phyloP scores from a whole-genome alignment of 2,113 vertebrate genomes.

The Hassar affinis region DNA sequence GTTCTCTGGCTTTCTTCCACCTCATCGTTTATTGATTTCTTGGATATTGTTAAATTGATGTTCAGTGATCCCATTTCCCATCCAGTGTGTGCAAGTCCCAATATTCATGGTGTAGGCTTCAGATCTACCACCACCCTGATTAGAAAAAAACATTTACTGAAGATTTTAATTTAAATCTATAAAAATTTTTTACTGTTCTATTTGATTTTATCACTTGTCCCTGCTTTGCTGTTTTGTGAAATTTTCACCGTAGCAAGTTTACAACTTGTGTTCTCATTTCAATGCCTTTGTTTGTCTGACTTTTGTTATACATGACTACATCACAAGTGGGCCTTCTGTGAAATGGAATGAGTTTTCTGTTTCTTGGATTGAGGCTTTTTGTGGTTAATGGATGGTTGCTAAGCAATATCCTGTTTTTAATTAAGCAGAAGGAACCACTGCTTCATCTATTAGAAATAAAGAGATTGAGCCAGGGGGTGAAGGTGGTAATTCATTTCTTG shows the following conservation, averaged over 20 bases:
- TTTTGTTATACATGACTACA: background rate
- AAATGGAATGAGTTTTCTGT: slow-evolving; percentile 8
- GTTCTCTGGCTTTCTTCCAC: background rate
- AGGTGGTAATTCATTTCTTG: background rate
- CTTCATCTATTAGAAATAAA: slow-evolving; percentile 35
- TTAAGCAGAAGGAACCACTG: slow-evolving; percentile 39
- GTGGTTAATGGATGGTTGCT: slow-evolving; percentile 40
- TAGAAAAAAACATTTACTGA: background rate
- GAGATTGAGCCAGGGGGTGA: slow-evolving; percentile 1
- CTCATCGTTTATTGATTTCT: background rate
- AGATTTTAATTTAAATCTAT: background rate
- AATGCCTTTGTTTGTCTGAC: background rate
- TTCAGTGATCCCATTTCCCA: background rate
- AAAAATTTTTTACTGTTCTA: background rate
- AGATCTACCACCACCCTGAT: too few species aligned
- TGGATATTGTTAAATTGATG: background rate
- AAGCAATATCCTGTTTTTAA: slow-evolving; percentile 42
- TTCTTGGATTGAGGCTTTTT: slow-evolving; percentile 11
- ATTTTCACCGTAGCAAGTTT: background rate
- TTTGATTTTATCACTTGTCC: background rate
- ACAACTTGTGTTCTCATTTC: background rate
- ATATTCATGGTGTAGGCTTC: too few species aligned
- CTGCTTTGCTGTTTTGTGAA: background rate
- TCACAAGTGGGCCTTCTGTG: background rate
- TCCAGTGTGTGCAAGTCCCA: background rate